Conservation (phyloP, 2,113 vertebrate species). For the Dipodomys merriami region DNA sequence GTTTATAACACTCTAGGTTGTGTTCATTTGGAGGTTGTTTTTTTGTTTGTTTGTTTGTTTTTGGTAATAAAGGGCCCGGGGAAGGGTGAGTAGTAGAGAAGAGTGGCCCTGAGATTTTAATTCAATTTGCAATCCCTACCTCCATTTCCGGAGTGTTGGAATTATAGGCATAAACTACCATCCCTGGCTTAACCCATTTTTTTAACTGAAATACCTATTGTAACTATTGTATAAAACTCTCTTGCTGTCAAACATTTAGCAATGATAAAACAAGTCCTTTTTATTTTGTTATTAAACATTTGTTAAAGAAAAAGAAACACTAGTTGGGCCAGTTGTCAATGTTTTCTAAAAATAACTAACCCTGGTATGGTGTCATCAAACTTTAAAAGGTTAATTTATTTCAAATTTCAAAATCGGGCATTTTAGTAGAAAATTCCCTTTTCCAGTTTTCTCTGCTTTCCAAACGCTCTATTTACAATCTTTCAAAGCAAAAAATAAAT, state of each 20-base stretch:
- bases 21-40: too few species aligned
- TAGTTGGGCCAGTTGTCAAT: background rate
- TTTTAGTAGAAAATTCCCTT: background rate
- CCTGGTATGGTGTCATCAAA: slow-evolving; percentile 14
- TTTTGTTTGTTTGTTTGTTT: too few species aligned
- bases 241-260: background rate
- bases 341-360: slow-evolving; percentile 2
- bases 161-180: background rate
- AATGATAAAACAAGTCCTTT: background rate
- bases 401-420: background rate
- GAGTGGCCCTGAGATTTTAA: too few species aligned
- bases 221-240: slow-evolving; percentile 1
- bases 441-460: background rate
- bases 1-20: too few species aligned
- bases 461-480: background rate
- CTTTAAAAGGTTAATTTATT: background rate
- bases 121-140: too few species aligned
- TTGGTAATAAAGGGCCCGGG: too few species aligned
- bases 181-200: background rate
- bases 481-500: background rate
- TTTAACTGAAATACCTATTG: background rate
- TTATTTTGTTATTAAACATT: background rate
- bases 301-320: too few species aligned
- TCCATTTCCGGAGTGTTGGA: too few species aligned
- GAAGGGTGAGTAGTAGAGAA: too few species aligned